A percentile compares a stretch with the other conserved stretches of the same genome.
Evolutionary conservation across 2,113 vertebrate species (phyloP).

Genomic region (Crotalus tigris): DNA sequence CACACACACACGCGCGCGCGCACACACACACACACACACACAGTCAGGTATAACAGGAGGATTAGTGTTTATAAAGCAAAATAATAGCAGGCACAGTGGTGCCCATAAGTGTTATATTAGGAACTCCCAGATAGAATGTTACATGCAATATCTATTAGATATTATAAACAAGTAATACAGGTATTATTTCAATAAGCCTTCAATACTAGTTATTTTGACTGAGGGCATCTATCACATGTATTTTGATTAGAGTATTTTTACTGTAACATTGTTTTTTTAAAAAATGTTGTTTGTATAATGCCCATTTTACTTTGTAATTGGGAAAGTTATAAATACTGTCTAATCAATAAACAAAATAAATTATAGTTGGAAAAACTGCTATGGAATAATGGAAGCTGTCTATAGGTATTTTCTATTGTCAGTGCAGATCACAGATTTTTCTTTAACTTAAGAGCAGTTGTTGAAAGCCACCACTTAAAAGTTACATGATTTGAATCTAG

Average conservation of each 20-base stretch:
- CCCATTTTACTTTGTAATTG: not conserved
- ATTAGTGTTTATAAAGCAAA: not conserved
- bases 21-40: not conserved
- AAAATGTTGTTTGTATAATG: not conserved
- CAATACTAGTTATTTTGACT: not conserved
- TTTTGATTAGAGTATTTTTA: not conserved
- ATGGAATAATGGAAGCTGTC: not conserved
- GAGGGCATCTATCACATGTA: not conserved
- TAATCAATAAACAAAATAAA: not conserved
- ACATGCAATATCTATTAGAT: not conserved
- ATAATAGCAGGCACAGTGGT: not conserved
- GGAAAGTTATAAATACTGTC: not conserved
- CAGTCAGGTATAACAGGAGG: not conserved
- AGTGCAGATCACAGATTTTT: not conserved
- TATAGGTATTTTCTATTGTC: not conserved
- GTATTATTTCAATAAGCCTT: not conserved
- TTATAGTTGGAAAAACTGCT: not conserved
- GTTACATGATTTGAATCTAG: not conserved
- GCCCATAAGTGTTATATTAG: not conserved
- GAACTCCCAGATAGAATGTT: not conserved
- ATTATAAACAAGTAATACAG: not conserved
- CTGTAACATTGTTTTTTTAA: not conserved
- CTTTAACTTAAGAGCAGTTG: not conserved
- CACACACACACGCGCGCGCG: not conserved
- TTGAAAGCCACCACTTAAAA: not conserved